A percentile compares a stretch with the other conserved stretches of the same genome.
Conservation (phyloP, 2,888 invertebrate genomes). For the Lymantria dispar region DNA sequence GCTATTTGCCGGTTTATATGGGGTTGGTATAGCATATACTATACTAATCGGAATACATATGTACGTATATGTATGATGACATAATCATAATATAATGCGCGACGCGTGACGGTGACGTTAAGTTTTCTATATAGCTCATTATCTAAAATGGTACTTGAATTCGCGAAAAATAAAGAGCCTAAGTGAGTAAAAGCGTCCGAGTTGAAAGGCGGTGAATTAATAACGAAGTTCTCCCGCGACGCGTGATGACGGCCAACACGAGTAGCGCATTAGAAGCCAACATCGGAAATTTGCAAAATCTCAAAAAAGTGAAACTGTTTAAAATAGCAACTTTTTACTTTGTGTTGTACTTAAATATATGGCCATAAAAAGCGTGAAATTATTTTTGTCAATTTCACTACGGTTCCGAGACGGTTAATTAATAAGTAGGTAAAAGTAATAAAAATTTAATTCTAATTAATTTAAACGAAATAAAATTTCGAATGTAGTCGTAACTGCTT, state of each 20-base stretch:
- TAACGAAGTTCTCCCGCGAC: slow-evolving; percentile 79
- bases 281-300: slow-evolving; percentile 60
- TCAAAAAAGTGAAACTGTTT: slow-evolving; percentile 33
- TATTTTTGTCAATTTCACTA: slow-evolving; percentile 10
- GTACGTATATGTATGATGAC: no score
- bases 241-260: slow-evolving; percentile 81
- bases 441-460: not conserved
- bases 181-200: slow-evolving; percentile 62
- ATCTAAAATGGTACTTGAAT: slow-evolving; percentile 37
- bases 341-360: slow-evolving; percentile 9
- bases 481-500: not conserved
- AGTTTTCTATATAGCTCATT: slow-evolving; percentile 5
- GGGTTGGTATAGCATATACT: no score
- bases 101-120: not conserved
- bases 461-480: not conserved
- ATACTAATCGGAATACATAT: no score
- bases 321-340: slow-evolving; percentile 46
- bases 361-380: slow-evolving; percentile 7
- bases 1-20: no score
- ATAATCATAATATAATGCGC: no score
- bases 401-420: slow-evolving; percentile 6
- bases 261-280: slow-evolving; percentile 78
- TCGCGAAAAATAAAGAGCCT: slow-evolving; percentile 49
- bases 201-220: slow-evolving; percentile 75
- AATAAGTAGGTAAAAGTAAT: slow-evolving; percentile 1